Evolutionary conservation across 2,888 invertebrate genomes (phyloP).

Genomic region (Lycaena phlaeas): DNA sequence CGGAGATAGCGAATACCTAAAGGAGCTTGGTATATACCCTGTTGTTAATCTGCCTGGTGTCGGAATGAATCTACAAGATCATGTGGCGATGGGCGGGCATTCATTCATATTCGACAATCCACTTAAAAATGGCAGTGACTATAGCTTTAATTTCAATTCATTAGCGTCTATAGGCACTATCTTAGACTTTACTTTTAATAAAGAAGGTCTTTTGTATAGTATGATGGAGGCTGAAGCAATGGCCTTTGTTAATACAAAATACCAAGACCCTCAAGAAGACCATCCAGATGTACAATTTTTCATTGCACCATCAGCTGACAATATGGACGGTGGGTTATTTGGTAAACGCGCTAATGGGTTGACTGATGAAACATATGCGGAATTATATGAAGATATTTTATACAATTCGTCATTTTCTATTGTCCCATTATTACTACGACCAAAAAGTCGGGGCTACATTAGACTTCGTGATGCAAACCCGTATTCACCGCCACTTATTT

Average conservation of each 20-base stretch:
- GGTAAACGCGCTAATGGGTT: slow-evolving; percentile 79
- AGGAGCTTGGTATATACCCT: slow-evolving; percentile 73
- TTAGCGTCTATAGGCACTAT: slow-evolving; percentile 75
- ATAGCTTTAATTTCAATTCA: slow-evolving; percentile 80
- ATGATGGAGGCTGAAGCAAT: slow-evolving; percentile 85
- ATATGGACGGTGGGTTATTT: slow-evolving; percentile 84
- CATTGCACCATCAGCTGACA: slow-evolving; percentile 82
- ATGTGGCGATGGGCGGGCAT: slow-evolving; percentile 85
- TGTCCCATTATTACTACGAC: slow-evolving; percentile 80
- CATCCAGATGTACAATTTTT: slow-evolving; percentile 88
- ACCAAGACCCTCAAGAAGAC: slow-evolving; percentile 75
- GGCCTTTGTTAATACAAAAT: slow-evolving; percentile 84
- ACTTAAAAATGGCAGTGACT: slow-evolving; percentile 67
- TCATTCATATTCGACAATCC: slow-evolving; percentile 80
- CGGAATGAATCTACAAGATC: slow-evolving; percentile 87
- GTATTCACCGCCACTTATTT: slow-evolving; percentile 83
- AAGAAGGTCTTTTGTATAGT: slow-evolving; percentile 79
- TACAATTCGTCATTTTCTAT: slow-evolving; percentile 79
- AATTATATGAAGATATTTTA: slow-evolving; percentile 79
- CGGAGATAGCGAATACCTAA: slow-evolving; percentile 77
- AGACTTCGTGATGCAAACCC: slow-evolving; percentile 80
- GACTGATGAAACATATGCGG: slow-evolving; percentile 77
- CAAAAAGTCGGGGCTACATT: slow-evolving; percentile 80
- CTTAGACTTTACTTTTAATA: slow-evolving; percentile 74
- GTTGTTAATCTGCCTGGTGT: slow-evolving; percentile 79